A percentile compares a stretch with the other conserved stretches of the same genome.
These are phyloP conservation scores for Dromaius novaehollandiae DNA, from an alignment of 2,113 vertebrate genomes.

Conservation along the genomic window DNA sequence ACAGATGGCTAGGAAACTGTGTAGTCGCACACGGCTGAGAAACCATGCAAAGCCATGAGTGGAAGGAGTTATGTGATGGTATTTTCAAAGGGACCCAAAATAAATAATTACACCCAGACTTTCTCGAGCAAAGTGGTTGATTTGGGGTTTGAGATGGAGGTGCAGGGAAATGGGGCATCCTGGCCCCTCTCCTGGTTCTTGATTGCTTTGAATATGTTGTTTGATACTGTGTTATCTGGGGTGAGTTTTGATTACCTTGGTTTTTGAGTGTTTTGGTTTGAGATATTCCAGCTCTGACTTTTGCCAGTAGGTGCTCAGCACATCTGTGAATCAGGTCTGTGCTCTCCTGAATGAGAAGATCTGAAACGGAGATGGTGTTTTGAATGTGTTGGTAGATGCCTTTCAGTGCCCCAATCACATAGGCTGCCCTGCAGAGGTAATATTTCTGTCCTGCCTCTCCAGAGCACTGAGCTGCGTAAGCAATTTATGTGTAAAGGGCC, in stretches of 20 bases:
- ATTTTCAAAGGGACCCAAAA: slow-evolving; percentile 29
- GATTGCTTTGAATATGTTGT: background rate
- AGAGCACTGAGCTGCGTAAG: background rate
- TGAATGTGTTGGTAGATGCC: background rate
- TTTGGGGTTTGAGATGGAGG: background rate
- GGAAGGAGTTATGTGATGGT: background rate
- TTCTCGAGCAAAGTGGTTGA: background rate
- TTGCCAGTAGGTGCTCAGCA: background rate
- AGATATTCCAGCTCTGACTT: background rate
- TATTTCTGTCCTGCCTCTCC: background rate
- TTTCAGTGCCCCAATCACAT: background rate
- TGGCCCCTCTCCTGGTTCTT: background rate
- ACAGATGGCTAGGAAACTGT: background rate
- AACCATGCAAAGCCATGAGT: background rate
- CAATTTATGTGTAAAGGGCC: background rate
- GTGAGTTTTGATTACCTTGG: background rate
- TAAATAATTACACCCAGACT: slow-evolving; percentile 36
- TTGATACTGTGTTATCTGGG: background rate
- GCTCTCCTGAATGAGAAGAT: background rate
- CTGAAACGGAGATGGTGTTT: background rate
- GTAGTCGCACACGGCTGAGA: background rate
- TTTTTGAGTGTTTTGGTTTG: background rate
- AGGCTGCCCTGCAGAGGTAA: fast-evolving
- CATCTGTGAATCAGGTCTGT: fast-evolving
- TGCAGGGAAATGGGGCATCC: background rate